phyloP scores from a whole-genome alignment of 2,888 invertebrate genomes.

The Lasioglossum leucozonium region DNA sequence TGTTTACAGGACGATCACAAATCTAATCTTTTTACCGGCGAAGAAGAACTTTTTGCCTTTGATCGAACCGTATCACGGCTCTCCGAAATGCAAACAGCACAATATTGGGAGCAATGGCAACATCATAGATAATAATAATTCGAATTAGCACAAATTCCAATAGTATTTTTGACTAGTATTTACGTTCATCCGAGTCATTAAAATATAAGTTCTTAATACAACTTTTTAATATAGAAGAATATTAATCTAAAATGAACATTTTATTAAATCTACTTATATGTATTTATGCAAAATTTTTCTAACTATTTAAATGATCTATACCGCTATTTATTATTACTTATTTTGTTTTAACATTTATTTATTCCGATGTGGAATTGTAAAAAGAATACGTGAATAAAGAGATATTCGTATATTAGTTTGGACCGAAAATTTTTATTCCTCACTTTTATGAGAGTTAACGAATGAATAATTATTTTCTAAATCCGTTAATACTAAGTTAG shows the following conservation, averaged over 20 bases:
- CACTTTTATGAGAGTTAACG: neutral
- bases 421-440: neutral
- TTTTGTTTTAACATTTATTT: slow-evolving; percentile 19
- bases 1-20: slow-evolving; percentile 88
- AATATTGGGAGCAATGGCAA: slow-evolving; percentile 96
- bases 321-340: slow-evolving; percentile 15
- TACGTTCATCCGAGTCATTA: slow-evolving; percentile 8
- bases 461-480: neutral
- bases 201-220: slow-evolving; percentile 16
- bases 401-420: neutral
- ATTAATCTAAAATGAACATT: slow-evolving; percentile 18
- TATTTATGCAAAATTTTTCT: neutral
- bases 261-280: neutral
- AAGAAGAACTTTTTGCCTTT: slow-evolving; percentile 98
- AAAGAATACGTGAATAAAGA: slow-evolving; percentile 25
- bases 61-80: slow-evolving; percentile 97
- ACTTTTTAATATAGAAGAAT: slow-evolving; percentile 24
- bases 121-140: slow-evolving; percentile 72
- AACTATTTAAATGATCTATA: slow-evolving; percentile 22
- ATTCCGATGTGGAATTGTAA: slow-evolving; percentile 9
- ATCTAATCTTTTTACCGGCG: slow-evolving; percentile 97
- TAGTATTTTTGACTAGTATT: slow-evolving; percentile 35
- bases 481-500: neutral
- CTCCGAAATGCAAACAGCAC: slow-evolving; percentile 97
- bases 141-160: slow-evolving; percentile 49